These are phyloP conservation scores for Zaprionus ornatus DNA, from an alignment of 1,140 invertebrate genomes.

Conservation along the genomic window DNA sequence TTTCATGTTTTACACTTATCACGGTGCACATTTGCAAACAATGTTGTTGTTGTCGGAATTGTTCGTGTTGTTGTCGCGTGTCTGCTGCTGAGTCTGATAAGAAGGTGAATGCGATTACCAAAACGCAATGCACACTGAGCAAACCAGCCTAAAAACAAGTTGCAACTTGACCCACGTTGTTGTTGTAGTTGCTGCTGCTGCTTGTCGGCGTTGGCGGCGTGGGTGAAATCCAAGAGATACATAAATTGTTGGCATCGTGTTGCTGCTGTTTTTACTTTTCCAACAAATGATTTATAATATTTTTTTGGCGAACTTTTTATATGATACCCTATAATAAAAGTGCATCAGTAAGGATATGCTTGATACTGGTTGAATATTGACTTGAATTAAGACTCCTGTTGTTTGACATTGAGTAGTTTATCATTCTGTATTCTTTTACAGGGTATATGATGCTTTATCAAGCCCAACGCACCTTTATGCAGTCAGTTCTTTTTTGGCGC, in stretches of 20 bases:
- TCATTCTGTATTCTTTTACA: not conserved
- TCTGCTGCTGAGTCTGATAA: conserved; percentile 37
- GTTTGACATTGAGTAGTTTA: not conserved
- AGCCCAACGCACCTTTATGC: not conserved
- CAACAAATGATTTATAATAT: conserved; percentile 65
- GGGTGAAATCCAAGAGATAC: conserved; percentile 76
- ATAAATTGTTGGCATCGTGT: conserved; percentile 72
- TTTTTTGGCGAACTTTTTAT: conserved; percentile 20
- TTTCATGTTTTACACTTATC: conserved; percentile 52
- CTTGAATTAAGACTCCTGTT: not conserved
- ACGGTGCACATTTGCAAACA: conserved; percentile 37
- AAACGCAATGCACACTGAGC: conserved; percentile 31
- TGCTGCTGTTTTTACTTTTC: conserved; percentile 76
- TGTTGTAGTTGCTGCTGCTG: conserved; percentile 12
- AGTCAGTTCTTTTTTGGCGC: conserved; percentile 44
- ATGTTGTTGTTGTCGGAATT: conserved; percentile 25
- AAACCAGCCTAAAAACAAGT: conserved; percentile 52
- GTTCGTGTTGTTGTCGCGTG: conserved; percentile 36
- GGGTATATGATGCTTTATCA: not conserved
- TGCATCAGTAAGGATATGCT: not conserved
- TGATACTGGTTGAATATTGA: no score
- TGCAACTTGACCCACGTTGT: conserved; percentile 55
- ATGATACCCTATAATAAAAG: conserved; percentile 19
- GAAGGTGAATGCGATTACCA: conserved; percentile 52
- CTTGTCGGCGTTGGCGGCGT: conserved; percentile 44